Evolutionary conservation across 1,140 invertebrate genomes (phyloP).

Genomic region (Muscidifurax raptorellus): DNA sequence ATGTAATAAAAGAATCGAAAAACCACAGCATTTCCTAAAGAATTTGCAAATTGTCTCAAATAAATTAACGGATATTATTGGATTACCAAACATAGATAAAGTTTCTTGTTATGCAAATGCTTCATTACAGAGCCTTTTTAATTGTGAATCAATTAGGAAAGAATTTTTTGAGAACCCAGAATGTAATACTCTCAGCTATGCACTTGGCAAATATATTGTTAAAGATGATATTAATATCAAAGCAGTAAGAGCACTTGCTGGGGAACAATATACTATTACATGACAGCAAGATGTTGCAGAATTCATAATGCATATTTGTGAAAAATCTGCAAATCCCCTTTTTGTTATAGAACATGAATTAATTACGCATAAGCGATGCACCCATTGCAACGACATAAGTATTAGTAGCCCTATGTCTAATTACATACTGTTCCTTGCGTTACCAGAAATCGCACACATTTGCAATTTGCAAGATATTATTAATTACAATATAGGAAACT

Average conservation of each 20-base stretch:
- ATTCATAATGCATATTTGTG: conserved; percentile 5
- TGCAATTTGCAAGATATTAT: not conserved
- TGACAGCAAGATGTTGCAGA: conserved; percentile 1
- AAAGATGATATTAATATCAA: not conserved
- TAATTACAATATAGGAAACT: not conserved
- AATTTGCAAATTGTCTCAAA: not conserved
- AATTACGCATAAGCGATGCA: not conserved
- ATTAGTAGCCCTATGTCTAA: not conserved
- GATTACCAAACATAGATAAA: not conserved
- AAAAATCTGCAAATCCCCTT: not conserved
- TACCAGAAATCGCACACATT: not conserved
- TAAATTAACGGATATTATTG: not conserved
- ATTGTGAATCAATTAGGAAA: not conserved
- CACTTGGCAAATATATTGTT: not conserved
- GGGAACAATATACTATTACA: not conserved
- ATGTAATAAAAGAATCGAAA: not conserved
- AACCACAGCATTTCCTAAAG: too few relatives aligned
- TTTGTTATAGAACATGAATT: not conserved
- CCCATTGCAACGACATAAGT: not conserved
- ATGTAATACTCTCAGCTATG: not conserved
- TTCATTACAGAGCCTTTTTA: not conserved
- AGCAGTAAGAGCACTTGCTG: not conserved
- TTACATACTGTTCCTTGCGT: not conserved
- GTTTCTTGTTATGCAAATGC: conserved; percentile 16
- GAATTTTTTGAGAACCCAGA: not conserved